Evolutionary conservation across 2,113 vertebrate genomes (phyloP), one percentile per base, ranked within the genome.

Genomic region (Atherinomorus stipes): DNA sequence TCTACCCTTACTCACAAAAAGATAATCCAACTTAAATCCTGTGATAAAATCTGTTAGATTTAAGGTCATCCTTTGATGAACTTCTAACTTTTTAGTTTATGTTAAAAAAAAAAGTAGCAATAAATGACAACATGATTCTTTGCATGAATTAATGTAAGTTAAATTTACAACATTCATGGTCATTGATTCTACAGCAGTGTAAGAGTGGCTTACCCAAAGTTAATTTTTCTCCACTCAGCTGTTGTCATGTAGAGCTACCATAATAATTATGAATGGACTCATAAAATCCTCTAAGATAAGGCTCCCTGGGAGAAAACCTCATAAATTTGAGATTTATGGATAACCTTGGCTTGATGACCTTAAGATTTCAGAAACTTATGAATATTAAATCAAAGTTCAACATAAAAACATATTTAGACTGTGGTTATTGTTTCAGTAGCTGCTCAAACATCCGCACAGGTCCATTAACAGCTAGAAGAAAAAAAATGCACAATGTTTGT

Each of bases 191-290:
- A 44, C 38, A 44, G 59, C 19, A 64, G 9, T 15, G 45, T 4
- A 23, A 65, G 38, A 28, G 34, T 1, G 51, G 44, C 28, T 40
- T 11, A 40, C 34, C 40, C 40, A 12, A 2, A 11, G 68, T 11
- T 61, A 25, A 2, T 22, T 21, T 59, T 42, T 23, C 25, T 74
- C 25, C 80, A 63, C 69, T 22, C 76, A 82, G 75, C 66, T 85
- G 84, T 45, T 81, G 62, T 79, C 71, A 71, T 64, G 74, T 61
- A 68, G 22, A 53, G 28, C 69, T 54, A 57, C 65, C 78, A 69
- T 76, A 58, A 81, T 70, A 71, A 88, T 85, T 81, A 74, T 73
- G 80, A 49, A 82, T 84, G 61, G 84, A 78, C 78, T 84, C 78
- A 78, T 74, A 61, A 71, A 67, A 62, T 80, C 76, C 73, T 26